Conservation (phyloP, 23 tunicate species). For the Oikopleura dioica region DNA sequence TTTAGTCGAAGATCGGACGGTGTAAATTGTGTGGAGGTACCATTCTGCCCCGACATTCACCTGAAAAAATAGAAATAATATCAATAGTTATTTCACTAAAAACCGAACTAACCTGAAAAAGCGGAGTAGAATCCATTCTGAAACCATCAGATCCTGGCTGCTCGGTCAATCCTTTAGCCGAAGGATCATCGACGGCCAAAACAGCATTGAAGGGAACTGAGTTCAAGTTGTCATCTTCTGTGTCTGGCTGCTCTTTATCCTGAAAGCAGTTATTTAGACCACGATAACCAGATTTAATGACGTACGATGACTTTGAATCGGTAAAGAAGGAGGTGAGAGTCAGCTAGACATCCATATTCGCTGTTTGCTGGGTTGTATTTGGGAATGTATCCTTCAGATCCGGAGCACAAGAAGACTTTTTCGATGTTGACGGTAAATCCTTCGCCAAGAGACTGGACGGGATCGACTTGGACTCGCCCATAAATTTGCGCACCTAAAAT, state of each 20-base stretch:
- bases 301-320: constrained; percentile 54
- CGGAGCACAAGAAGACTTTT: constrained; percentile 84
- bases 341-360: constrained; percentile 89
- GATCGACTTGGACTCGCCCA: constrained; percentile 74
- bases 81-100: not conserved
- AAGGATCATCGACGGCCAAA: constrained; percentile 71
- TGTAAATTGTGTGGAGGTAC: constrained; percentile 75
- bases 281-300: not conserved
- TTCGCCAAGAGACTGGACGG: constrained; percentile 63
- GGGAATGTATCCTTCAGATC: constrained; percentile 77
- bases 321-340: constrained; percentile 32
- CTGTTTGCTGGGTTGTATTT: constrained; percentile 61
- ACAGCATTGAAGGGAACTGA: constrained; percentile 48
- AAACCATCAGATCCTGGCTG: constrained; percentile 96
- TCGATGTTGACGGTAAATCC: constrained; percentile 75
- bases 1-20: constrained; percentile 29
- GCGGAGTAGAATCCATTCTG: constrained; percentile 63
- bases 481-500: constrained; percentile 55
- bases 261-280: not conserved
- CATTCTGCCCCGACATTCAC: constrained; percentile 87
- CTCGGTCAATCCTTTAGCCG: constrained; percentile 27
- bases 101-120: constrained; percentile 48
- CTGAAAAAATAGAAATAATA: constrained; percentile 15
- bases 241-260: constrained; percentile 99
- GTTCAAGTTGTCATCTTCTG: constrained; percentile 32